A percentile compares a stretch with the other conserved stretches of the same genome.
phyloP scores from a whole-genome alignment of 2,797 vertebrate species.

The Oreochromis mossambicus region DNA sequence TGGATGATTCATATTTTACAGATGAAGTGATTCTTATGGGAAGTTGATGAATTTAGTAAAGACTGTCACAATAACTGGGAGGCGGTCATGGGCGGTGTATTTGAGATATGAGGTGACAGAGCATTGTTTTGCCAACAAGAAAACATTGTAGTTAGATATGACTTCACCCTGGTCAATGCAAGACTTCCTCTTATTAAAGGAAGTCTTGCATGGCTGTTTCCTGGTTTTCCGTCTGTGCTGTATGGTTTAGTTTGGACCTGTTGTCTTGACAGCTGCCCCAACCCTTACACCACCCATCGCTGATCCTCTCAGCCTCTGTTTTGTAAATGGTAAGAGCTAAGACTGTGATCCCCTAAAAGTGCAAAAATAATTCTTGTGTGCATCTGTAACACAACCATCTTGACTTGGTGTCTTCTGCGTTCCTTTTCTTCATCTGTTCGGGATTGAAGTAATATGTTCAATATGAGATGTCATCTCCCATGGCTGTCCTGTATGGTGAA shows the following conservation, averaged over 20 bases:
- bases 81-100: neutral
- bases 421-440: neutral
- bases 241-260: conserved; percentile 37
- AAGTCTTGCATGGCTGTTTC: conserved; percentile 61
- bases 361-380: neutral
- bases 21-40: neutral
- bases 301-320: neutral
- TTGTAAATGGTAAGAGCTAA: neutral
- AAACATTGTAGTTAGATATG: neutral
- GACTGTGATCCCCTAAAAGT: neutral
- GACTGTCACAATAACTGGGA: neutral
- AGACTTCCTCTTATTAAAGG: conserved; percentile 36
- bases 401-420: neutral
- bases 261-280: conserved; percentile 34
- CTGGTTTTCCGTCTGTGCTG: conserved; percentile 37
- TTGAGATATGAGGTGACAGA: neutral
- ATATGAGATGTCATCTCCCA: neutral
- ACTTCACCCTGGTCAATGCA: neutral
- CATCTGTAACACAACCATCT: neutral
- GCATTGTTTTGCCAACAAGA: conserved; percentile 1
- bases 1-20: conserved; percentile 52
- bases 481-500: conserved; percentile 11
- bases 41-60: conserved; percentile 18
- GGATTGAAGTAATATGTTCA: conserved; percentile 30
- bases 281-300: neutral